Conservation (phyloP, 1,140 invertebrate genomes). For the Andricus grossulariae region DNA sequence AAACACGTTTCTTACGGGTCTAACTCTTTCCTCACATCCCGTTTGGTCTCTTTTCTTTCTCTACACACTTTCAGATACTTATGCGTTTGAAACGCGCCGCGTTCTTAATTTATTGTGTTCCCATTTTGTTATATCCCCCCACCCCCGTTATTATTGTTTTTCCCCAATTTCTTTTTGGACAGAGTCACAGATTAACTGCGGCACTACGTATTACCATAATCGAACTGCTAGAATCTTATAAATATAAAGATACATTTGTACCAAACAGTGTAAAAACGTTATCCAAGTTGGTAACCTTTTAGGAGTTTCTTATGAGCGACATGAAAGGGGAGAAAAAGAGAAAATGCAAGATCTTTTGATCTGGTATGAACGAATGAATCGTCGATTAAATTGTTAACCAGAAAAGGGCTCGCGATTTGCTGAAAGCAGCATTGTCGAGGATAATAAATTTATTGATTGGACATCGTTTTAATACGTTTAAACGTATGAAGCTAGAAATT, state of each 20-base stretch:
- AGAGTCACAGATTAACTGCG: slow-evolving; percentile 23
- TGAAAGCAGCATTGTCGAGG: not conserved
- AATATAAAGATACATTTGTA: slow-evolving; percentile 28
- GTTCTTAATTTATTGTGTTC: slow-evolving; percentile 24
- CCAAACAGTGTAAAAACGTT: slow-evolving; percentile 18
- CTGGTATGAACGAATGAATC: slow-evolving; percentile 12
- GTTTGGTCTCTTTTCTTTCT: slow-evolving; percentile 25
- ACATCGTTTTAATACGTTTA: slow-evolving; percentile 7
- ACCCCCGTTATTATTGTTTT: slow-evolving; percentile 3
- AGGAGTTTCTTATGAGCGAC: slow-evolving; percentile 8
- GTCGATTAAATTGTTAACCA: slow-evolving; percentile 6
- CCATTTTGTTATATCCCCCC: slow-evolving; percentile 9
- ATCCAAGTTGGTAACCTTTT: not conserved
- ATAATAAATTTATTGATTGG: slow-evolving; percentile 2
- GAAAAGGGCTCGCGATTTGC: slow-evolving; percentile 3
- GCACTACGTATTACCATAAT: slow-evolving; percentile 25
- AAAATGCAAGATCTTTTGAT: slow-evolving; percentile 10
- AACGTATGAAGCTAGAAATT: not conserved
- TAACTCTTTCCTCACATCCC: slow-evolving; percentile 6
- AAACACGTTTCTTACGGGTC: not conserved
- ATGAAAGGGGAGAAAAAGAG: slow-evolving; percentile 21
- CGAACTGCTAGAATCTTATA: slow-evolving; percentile 22
- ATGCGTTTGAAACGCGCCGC: slow-evolving; percentile 15
- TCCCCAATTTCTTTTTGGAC: not conserved
- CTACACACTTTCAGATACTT: slow-evolving; percentile 12